Conservation (phyloP, 2,113 vertebrate species). For the Prionailurus bengalensis region DNA sequence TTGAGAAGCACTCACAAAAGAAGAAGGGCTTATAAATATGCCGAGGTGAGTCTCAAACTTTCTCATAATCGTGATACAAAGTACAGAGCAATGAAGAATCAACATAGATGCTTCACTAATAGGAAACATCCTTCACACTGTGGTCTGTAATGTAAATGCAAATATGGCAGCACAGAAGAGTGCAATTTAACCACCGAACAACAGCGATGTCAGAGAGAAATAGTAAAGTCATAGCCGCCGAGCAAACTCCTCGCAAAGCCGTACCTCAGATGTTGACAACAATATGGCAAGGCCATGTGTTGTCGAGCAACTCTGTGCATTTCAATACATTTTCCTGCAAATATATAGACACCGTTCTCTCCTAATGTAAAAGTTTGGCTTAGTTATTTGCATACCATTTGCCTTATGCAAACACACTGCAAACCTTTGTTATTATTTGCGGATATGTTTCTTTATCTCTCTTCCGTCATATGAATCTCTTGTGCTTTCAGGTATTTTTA, state of each 20-base stretch:
- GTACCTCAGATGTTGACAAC: slow-evolving; percentile 19
- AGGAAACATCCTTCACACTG: neutral
- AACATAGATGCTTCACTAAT: neutral
- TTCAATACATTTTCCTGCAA: slow-evolving; percentile 36
- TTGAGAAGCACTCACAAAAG: neutral
- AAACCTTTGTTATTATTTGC: slow-evolving; percentile 36
- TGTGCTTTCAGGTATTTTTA: slow-evolving; percentile 34
- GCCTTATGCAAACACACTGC: slow-evolving; percentile 37
- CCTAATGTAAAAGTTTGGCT: neutral
- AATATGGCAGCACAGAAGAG: neutral
- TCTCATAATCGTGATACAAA: neutral
- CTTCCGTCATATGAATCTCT: neutral
- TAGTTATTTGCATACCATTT: slow-evolving; percentile 36
- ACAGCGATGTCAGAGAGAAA: neutral
- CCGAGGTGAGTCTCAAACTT: neutral
- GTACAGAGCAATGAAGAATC: neutral
- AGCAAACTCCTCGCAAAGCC: neutral
- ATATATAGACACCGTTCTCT: neutral
- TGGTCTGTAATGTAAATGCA: neutral
- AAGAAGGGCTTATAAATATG: neutral
- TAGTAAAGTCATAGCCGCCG: neutral
- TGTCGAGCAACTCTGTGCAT: neutral
- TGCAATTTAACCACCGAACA: neutral
- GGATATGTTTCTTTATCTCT: slow-evolving; percentile 8
- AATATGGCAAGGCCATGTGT: slow-evolving; percentile 32